Base-by-base conservation (phyloP, 2,888 invertebrate species). In the Neoaliturus tenellus region DNA sequence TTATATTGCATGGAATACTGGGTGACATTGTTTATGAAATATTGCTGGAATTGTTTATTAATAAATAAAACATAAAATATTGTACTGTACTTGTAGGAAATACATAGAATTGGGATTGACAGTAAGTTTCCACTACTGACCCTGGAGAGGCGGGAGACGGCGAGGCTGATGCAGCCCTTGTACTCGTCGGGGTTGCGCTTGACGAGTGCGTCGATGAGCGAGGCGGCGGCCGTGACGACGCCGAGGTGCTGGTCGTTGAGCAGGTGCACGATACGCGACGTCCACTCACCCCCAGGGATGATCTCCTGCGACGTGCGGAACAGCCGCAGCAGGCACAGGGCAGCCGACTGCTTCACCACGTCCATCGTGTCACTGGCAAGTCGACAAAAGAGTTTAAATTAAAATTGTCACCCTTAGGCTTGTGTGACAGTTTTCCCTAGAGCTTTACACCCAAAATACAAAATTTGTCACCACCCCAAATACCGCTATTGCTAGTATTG, bases 191-290 rank as follows among this genome's bases (percentile, higher is more conserved):
- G 99, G 92, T 98, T 99, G 90, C 98, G 97, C 92, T 99, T 99
- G 28, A 99, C 99, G 85, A 99, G 94, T 80, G 98, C 98, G 92
- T 99, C 99, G 89, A 99, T 99, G 84, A 99, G 93, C 87, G 99
- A 99, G 84, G 98, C 98, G 58, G 99, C 99, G 80, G 99, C 98
- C 25, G 99, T 99, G 0, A 99, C 99, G 81, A 99, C 99, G 86
- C 99, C 99, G 95, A 99, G 97, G 90, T 99, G 99, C 90, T 99
- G 98, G 91, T 99, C 99, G 92, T 99, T 99, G 87, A 99, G 93
- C 87, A 99, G 93, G 91, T 99, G 99, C 88, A 99, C 98, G 87
- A 99, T 99, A 85, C 99, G 94, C 14, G 99, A 98, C 17, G 99
- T 99, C 98, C 99, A 99, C 91, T 99, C 99, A 81, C 98, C 98